Conservation (phyloP, 2,113 vertebrate genomes). For the Galeopterus variegatus region DNA sequence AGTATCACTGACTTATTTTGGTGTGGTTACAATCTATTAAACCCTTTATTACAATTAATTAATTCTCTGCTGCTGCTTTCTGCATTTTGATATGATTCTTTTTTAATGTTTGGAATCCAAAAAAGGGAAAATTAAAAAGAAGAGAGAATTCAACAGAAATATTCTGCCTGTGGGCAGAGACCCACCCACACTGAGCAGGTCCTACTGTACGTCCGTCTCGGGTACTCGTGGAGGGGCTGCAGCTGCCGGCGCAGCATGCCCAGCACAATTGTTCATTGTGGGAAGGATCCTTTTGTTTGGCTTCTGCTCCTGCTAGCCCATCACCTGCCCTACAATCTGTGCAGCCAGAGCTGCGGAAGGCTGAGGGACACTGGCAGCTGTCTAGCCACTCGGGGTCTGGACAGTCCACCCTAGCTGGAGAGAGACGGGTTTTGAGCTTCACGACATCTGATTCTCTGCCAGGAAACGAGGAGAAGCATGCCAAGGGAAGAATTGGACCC, state of each 20-base stretch:
- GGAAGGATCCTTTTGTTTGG: background rate
- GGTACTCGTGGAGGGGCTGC: background rate
- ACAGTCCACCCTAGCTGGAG: background rate
- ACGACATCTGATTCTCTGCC: background rate
- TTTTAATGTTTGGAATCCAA: background rate
- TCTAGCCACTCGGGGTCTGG: background rate
- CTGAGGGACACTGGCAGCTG: constrained; percentile 66
- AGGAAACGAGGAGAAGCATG: background rate
- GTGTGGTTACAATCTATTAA: background rate
- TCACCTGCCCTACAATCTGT: constrained; percentile 59
- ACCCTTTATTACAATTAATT: background rate
- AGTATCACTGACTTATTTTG: background rate
- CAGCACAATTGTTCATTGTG: constrained; percentile 54
- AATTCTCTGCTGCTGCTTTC: background rate
- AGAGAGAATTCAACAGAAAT: background rate
- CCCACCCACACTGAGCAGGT: background rate
- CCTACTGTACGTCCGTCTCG: background rate
- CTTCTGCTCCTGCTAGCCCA: background rate
- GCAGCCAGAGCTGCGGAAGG: background rate
- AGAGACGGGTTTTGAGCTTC: background rate
- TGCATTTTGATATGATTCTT: background rate
- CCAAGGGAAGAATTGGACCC: background rate
- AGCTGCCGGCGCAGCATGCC: constrained; percentile 46
- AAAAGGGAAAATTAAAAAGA: background rate
- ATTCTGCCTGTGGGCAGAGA: rapidly evolving